Percentiles rank a stretch among this genome's conserved stretches.
These are phyloP conservation scores for Phrynosoma blainvillii DNA, from an alignment of 2,113 vertebrate species.

Conservation along the genomic window DNA sequence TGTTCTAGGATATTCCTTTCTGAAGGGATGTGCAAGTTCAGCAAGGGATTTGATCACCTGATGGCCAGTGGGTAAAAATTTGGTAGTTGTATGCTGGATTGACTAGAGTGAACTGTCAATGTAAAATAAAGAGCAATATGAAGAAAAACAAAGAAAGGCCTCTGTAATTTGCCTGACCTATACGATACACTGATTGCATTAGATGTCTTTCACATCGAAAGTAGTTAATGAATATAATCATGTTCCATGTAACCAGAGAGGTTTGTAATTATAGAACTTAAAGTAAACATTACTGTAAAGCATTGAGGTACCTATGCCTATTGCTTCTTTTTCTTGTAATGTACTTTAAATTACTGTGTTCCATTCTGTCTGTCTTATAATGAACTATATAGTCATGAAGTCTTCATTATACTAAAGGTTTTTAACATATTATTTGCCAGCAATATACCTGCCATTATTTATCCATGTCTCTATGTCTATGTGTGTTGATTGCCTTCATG, in stretches of 20 bases:
- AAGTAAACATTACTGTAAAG: not conserved
- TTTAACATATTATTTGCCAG: not conserved
- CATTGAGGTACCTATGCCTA: not conserved
- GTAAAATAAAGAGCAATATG: not conserved
- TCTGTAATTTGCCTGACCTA: not conserved
- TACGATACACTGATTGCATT: conserved; percentile 4
- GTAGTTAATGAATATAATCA: not conserved
- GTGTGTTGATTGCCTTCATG: no score
- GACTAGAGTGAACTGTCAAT: not conserved
- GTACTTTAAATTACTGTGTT: not conserved
- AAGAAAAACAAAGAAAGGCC: not conserved
- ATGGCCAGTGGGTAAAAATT: not conserved
- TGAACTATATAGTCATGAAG: not conserved
- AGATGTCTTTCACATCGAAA: not conserved
- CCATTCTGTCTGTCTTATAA: not conserved
- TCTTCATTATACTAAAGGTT: not conserved
- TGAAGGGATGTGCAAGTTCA: no score
- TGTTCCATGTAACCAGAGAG: not conserved
- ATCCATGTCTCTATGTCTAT: no score
- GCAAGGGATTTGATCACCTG: no score
- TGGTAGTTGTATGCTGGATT: not conserved
- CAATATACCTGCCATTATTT: not conserved
- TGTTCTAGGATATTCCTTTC: no score
- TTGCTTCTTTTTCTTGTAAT: not conserved
- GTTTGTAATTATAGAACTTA: conserved; percentile 7